Percentiles rank a stretch among this genome's conserved stretches.
Evolutionary conservation across 2,797 vertebrate genomes (phyloP).

Genomic region (Pristis pectinata): DNA sequence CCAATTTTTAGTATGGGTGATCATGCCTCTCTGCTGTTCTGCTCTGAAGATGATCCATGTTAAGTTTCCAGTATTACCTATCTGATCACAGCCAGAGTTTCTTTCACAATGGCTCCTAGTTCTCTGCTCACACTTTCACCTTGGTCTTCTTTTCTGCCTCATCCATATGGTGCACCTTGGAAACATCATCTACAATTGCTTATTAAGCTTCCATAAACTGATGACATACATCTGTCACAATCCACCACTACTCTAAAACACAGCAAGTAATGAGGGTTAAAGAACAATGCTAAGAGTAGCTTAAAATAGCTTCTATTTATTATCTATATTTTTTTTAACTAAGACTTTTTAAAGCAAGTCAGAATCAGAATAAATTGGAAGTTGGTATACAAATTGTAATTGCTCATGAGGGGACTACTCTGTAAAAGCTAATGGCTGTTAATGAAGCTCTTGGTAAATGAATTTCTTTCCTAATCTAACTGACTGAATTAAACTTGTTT

Average conservation of each 20-base stretch:
- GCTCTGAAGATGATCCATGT: no score
- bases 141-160: not conserved
- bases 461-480: not conserved
- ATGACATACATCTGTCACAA: not conserved
- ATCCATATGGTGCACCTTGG: not conserved
- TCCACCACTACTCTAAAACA: no score
- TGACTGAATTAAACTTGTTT: slow-evolving; percentile 11
- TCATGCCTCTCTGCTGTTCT: not conserved
- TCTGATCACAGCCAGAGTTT: no score
- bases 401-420: not conserved
- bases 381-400: not conserved
- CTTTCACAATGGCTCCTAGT: not conserved
- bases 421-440: not conserved
- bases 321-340: not conserved
- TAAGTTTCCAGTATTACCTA: no score
- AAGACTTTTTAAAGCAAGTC: not conserved
- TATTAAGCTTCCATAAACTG: not conserved
- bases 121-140: not conserved
- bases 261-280: no score
- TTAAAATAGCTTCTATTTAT: not conserved
- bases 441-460: not conserved
- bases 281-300: not conserved
- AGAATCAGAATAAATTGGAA: not conserved
- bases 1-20: not conserved
- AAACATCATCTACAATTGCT: not conserved